Evolutionary conservation across 2,797 vertebrate genomes (phyloP).

Genomic region (Characodon lateralis): DNA sequence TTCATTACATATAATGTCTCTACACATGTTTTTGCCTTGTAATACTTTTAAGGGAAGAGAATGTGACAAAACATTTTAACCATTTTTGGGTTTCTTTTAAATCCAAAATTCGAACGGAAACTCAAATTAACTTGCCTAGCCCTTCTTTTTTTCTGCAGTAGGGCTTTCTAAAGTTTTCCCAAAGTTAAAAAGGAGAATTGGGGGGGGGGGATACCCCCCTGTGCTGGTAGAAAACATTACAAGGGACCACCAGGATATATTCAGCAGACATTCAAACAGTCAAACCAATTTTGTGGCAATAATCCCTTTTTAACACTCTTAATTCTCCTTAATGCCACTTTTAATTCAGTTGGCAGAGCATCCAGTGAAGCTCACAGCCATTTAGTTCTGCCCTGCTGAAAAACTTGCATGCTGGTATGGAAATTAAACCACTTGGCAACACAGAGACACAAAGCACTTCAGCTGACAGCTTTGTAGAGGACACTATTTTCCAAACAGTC

Average conservation of each 20-base stretch:
- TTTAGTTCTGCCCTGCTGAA: conserved; percentile 65
- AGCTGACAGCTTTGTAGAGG: conserved; percentile 24
- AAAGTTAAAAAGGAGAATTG: neutral
- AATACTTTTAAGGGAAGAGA: too few species aligned
- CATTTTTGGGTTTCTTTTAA: too few species aligned
- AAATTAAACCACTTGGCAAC: conserved; percentile 31
- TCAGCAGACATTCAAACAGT: conserved; percentile 31
- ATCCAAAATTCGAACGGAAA: too few species aligned
- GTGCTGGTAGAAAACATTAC: conserved; percentile 12
- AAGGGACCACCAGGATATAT: conserved; percentile 24
- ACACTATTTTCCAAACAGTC: conserved; percentile 30
- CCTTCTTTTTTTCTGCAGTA: too few species aligned
- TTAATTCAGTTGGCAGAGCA: conserved; percentile 31
- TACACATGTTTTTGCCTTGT: too few species aligned
- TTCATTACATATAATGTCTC: too few species aligned
- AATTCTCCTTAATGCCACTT: conserved; percentile 47
- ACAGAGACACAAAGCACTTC: conserved; percentile 13
- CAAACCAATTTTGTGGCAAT: conserved; percentile 21
- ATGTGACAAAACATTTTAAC: too few species aligned
- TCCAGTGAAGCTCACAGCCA: conserved; percentile 42
- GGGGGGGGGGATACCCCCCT: neutral
- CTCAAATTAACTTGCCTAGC: too few species aligned
- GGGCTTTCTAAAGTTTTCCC: neutral
- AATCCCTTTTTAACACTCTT: conserved; percentile 41
- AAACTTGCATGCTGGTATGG: conserved; percentile 22